Base-by-base conservation (phyloP, 2,113 vertebrate genomes). In the Cebus imitator region DNA sequence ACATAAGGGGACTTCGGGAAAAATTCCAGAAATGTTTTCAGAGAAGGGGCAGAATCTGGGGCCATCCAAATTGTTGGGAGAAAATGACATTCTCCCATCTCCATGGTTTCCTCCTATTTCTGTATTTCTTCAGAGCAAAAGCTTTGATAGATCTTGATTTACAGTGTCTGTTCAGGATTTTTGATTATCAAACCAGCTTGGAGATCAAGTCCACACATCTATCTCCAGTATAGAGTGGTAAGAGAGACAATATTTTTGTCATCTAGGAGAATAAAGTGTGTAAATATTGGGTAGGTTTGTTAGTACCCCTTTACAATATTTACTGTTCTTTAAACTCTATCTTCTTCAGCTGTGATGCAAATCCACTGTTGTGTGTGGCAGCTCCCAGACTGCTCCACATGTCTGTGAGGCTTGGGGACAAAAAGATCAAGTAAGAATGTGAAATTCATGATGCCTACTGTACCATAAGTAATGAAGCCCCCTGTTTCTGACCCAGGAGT, bases 311-410 rank as follows among this genome's bases (percentile, higher is more conserved):
- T 82, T 75, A 10, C 30, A 86, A 43, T 23, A 64, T 2, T 81
- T 4, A 10, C 43, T 1, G 8, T 87, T 83, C 6, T 6, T 12
- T 50, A 73, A 82, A 43, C 1, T 83, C 45, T 45, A 0, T 55
- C 43, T 94, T 92, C 52, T 55, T 95, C 30, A 70, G n/a, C 2
- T 75, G 2, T 68, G 27, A 81, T 75, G 50, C 18, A 89, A 88
- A 80, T 85, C 83, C 32, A 17, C 12, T 86, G 1, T 45, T 61
- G 40, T 23, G 4, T 75, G 18, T 50, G 12, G 0, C 14, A 61
- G 68, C 25, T 20, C 27, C 6, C 6, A 81, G 50, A 68, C 18
- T 25, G 7, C 2, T 18, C 32, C 17, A 48, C 12, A 30, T 40
- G 40, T 9, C 30, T 25, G 0, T n/a, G 5, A 40, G 5, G 57